Evolutionary conservation across 2,113 vertebrate genomes (phyloP), one percentile per base, ranked within the genome.

Genomic region (Chloroceryle aenea): DNA sequence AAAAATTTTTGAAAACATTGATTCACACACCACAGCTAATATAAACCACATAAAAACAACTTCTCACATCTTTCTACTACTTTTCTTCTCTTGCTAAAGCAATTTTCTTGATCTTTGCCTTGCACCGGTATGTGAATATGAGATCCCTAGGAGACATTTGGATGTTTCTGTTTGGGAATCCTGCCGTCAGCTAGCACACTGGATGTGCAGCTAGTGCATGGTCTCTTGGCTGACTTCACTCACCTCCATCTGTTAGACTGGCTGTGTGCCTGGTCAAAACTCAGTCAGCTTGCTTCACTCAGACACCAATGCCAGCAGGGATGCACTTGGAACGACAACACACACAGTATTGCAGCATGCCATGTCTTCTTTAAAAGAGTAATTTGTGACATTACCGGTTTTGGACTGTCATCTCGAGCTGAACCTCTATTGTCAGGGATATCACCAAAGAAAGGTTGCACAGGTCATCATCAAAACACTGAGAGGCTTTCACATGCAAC

Each of bases 231-330:
- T 97, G 94, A 95, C 88, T 96, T 89, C 91, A 86, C 95, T 95
- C 93, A 68, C 90, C 89, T 84, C 98, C 97, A 95, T 97, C 98
- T 98, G 97, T 82, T 77, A 69, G 52, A 59, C 89, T 97, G 97
- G 97, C 97, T 92, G 53, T 29, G 58, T 74, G 97, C 97, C 98
- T 89, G 92, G 89, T 97, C 95, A 95, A 96, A 96, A 89, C 85
- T 68, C 89, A 85, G 74, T 52, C 90, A 85, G 93, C 96, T 87
- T 94, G 91, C 87, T 95, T 95, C 91, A 80, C 90, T 59, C 80
- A 78, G 97, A 89, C 95, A 93, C 84, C 88, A 95, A 94, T 97
- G 96, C 86, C 97, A 97, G 89, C 74, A 87, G 93, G 42, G 81
- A 77, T 87, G 83, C 76, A 83, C 85, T 95, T 88, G 91, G 85